Evolutionary conservation across 1,140 invertebrate genomes (phyloP).

Genomic region (Brachionus paranguensis): DNA sequence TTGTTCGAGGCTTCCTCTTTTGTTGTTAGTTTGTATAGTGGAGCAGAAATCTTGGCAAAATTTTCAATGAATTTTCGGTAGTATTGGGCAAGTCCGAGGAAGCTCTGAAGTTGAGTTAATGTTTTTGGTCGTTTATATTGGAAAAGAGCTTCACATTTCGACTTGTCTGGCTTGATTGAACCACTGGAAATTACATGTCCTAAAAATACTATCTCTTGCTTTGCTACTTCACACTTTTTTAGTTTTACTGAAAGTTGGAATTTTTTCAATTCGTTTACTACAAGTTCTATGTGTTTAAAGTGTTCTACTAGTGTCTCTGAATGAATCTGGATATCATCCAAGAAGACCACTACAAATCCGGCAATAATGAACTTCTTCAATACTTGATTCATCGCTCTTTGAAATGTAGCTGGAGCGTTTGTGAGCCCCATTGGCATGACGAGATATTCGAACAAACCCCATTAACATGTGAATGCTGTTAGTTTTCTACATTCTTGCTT

Average conservation of each 20-base stretch:
- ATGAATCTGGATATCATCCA: neutral
- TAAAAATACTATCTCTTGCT: neutral
- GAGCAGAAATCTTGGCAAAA: too few relatives aligned
- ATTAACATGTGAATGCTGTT: neutral
- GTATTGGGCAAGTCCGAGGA: too few relatives aligned
- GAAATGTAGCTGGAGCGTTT: slow-evolving; percentile 51
- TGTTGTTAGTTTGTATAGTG: too few relatives aligned
- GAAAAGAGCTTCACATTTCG: neutral
- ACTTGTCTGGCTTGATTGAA: neutral
- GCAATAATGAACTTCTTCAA: neutral
- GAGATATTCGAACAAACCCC: slow-evolving; percentile 43
- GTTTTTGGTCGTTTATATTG: neutral
- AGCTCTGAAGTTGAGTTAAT: neutral
- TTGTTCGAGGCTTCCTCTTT: too few relatives aligned
- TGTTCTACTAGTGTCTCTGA: neutral
- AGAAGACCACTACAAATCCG: neutral
- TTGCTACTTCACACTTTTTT: neutral
- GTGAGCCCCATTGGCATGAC: slow-evolving; percentile 54
- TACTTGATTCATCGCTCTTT: slow-evolving; percentile 46
- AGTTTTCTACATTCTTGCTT: neutral
- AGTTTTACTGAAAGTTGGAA: neutral
- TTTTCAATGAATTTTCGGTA: too few relatives aligned
- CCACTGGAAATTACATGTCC: neutral
- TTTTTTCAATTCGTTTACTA: neutral
- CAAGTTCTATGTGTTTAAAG: neutral